Evolutionary conservation across 2,888 invertebrate genomes (phyloP).

Genomic region (Caenorhabditis sp.): DNA sequence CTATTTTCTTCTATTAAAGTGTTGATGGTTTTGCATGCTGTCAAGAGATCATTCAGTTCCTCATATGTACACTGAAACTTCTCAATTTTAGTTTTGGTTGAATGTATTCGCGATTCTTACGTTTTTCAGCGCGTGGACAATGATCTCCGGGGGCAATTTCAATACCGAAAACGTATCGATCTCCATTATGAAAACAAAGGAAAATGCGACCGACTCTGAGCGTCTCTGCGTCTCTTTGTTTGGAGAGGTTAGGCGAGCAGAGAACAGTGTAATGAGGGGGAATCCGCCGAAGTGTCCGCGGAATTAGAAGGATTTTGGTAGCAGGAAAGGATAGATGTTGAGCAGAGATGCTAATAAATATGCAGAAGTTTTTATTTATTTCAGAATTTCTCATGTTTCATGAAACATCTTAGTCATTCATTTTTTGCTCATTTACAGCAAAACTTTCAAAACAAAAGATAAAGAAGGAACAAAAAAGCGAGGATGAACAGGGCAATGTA

Average conservation of each 20-base stretch:
- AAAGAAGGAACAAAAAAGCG: neutral
- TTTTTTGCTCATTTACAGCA: neutral
- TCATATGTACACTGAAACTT: slow-evolving; percentile 34
- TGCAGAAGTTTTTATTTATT: too few relatives aligned
- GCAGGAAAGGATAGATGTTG: too few relatives aligned
- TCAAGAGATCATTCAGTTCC: neutral
- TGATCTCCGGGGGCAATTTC: slow-evolving; percentile 20
- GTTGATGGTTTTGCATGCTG: slow-evolving; percentile 36
- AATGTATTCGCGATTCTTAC: slow-evolving; percentile 17
- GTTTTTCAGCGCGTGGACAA: slow-evolving; percentile 34
- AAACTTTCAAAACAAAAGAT: slow-evolving; percentile 12
- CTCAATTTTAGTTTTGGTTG: too few relatives aligned
- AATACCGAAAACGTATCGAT: slow-evolving; percentile 20
- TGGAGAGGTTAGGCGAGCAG: neutral
- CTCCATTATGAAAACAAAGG: slow-evolving; percentile 12
- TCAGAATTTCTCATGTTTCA: too few relatives aligned
- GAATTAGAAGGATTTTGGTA: neutral
- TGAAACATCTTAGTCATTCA: neutral
- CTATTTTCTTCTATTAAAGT: slow-evolving; percentile 32
- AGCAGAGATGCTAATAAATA: too few relatives aligned
- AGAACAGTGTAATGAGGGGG: slow-evolving; percentile 9
- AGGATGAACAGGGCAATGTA: slow-evolving; percentile 30
- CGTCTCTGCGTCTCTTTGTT: slow-evolving; percentile 3
- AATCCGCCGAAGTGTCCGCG: neutral
- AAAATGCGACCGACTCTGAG: neutral